Evolutionary conservation across 23 tunicate species (phyloP).

Genomic region (Halocynthia roretzi): DNA sequence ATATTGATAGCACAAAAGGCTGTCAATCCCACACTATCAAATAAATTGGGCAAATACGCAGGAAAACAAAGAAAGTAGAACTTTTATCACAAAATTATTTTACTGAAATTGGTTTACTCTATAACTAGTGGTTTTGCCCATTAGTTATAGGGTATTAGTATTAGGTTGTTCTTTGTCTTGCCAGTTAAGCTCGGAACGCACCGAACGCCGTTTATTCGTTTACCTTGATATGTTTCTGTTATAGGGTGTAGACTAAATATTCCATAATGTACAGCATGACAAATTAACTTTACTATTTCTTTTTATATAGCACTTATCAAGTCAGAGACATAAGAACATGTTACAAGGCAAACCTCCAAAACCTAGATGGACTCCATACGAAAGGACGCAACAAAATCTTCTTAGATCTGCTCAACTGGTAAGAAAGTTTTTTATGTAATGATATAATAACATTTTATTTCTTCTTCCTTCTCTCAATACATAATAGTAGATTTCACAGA

Average conservation of each 20-base stretch:
- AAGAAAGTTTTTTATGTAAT: not conserved
- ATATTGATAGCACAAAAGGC: too few species aligned
- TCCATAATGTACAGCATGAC: too few species aligned
- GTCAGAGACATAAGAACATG: slow-evolving; percentile 84
- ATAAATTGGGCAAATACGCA: too few species aligned
- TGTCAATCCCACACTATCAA: too few species aligned
- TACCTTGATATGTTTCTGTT: too few species aligned
- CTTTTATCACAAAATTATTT: not conserved
- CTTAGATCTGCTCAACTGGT: slow-evolving; percentile 52
- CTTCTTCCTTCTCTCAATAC: not conserved
- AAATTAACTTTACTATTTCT: not conserved
- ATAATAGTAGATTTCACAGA: too few species aligned
- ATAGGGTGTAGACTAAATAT: too few species aligned
- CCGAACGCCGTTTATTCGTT: too few species aligned
- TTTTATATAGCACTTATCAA: slow-evolving; percentile 67
- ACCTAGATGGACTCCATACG: slow-evolving; percentile 96
- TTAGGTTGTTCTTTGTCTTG: too few species aligned
- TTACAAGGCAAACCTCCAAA: slow-evolving; percentile 93
- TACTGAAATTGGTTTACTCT: not conserved
- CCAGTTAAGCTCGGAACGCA: too few species aligned
- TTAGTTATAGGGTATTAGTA: not conserved
- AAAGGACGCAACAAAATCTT: slow-evolving; percentile 52
- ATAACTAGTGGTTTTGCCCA: not conserved
- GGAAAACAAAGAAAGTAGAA: not conserved
- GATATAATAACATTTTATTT: not conserved